Conservation (phyloP, 2,113 vertebrate species). For the Cephalophus harveyi region DNA sequence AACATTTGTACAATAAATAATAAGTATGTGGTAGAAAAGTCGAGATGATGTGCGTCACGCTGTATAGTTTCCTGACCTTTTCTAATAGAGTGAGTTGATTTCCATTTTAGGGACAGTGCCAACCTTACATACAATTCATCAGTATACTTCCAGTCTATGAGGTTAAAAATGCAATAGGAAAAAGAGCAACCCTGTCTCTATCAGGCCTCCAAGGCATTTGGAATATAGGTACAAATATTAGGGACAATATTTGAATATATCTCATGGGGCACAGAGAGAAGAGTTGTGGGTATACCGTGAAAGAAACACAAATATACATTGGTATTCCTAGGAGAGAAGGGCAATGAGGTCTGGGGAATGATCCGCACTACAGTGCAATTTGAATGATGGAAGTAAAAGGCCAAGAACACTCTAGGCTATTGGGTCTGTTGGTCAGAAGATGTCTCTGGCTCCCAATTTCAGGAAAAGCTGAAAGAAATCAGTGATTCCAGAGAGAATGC, state of each 20-base stretch:
- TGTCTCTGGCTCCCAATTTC: not conserved
- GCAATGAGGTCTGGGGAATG: not conserved
- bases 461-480: not conserved
- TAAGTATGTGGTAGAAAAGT: not conserved
- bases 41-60: not conserved
- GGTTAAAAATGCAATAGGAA: not conserved
- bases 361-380: not conserved
- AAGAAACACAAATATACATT: not conserved
- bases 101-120: not conserved
- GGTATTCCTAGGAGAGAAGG: not conserved
- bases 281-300: not conserved
- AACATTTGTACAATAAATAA: not conserved
- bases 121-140: not conserved
- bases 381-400: not conserved
- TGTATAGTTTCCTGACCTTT: not conserved
- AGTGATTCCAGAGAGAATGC: not conserved
- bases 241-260: not conserved
- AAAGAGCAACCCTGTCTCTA: not conserved
- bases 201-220: not conserved
- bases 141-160: not conserved
- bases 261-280: not conserved
- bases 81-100: not conserved
- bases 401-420: not conserved
- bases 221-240: not conserved
- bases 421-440: not conserved